Conservation (phyloP, 1,140 invertebrate genomes). For the Anthonomus grandis region DNA sequence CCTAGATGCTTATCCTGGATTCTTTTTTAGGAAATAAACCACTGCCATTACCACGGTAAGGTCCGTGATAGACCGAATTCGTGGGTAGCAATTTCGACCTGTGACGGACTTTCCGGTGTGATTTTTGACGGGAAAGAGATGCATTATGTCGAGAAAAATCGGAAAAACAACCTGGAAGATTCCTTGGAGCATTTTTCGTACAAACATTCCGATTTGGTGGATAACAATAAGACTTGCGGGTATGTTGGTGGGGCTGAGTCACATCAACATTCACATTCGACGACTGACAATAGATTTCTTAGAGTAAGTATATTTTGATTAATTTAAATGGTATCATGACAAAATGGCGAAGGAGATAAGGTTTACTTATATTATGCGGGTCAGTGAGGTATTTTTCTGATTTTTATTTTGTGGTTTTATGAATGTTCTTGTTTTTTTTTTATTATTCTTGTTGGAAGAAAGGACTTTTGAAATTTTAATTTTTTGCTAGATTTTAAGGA, state of each 20-base stretch:
- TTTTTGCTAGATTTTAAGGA: too few relatives aligned
- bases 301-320: too few relatives aligned
- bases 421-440: too few relatives aligned
- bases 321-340: too few relatives aligned
- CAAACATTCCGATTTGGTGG: slow-evolving; percentile 64
- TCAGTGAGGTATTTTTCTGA: too few relatives aligned
- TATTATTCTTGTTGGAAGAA: too few relatives aligned
- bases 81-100: slow-evolving; percentile 84
- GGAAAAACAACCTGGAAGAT: slow-evolving; percentile 38
- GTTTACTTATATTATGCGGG: too few relatives aligned
- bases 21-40: slow-evolving; percentile 62
- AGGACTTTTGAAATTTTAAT: too few relatives aligned
- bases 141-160: slow-evolving; percentile 66
- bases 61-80: slow-evolving; percentile 68
- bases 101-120: slow-evolving; percentile 71
- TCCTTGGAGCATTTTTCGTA: slow-evolving; percentile 63
- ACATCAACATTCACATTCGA: slow-evolving; percentile 34
- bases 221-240: slow-evolving; percentile 67
- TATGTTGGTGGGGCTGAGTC: slow-evolving; percentile 49
- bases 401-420: too few relatives aligned
- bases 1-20: neutral
- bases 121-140: slow-evolving; percentile 75
- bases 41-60: slow-evolving; percentile 82
- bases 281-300: slow-evolving; percentile 53
- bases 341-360: too few relatives aligned